A percentile compares a stretch with the other conserved stretches of the same genome.
These are phyloP conservation scores for Nematopogon swammerdamellus DNA, from an alignment of 2,888 invertebrate genomes.

Conservation along the genomic window DNA sequence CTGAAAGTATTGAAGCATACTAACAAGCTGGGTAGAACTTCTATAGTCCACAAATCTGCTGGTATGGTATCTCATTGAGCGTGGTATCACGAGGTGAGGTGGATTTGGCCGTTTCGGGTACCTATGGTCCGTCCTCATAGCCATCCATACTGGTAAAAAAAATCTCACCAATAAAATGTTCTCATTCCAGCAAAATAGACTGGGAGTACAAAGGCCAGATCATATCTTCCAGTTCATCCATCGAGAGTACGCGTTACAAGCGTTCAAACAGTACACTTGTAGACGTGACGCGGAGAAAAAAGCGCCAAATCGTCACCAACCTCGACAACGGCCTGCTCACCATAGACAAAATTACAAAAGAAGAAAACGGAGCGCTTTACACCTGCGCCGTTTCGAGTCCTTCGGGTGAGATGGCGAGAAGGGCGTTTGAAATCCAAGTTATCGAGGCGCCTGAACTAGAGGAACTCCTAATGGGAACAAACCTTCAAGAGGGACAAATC, in stretches of 20 bases:
- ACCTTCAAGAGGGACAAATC: slow-evolving; percentile 78
- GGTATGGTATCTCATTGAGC: too few relatives aligned
- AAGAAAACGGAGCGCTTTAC: slow-evolving; percentile 70
- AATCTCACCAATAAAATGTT: too few relatives aligned
- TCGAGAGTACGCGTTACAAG: slow-evolving; percentile 33
- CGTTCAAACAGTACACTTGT: slow-evolving; percentile 25
- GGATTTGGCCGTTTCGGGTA: too few relatives aligned
- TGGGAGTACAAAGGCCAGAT: slow-evolving; percentile 45
- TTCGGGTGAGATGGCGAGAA: slow-evolving; percentile 72
- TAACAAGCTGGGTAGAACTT: too few relatives aligned
- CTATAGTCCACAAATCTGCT: too few relatives aligned
- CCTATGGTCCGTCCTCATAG: too few relatives aligned
- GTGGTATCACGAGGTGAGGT: too few relatives aligned
- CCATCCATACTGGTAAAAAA: too few relatives aligned
- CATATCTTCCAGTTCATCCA: slow-evolving; percentile 31
- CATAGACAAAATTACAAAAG: slow-evolving; percentile 59
- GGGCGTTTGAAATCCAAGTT: slow-evolving; percentile 67
- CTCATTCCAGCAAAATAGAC: slow-evolving; percentile 40
- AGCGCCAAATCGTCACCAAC: slow-evolving; percentile 21
- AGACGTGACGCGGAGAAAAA: slow-evolving; percentile 26
- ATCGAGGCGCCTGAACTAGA: slow-evolving; percentile 77
- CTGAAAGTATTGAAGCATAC: too few relatives aligned
- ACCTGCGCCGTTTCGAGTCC: slow-evolving; percentile 75
- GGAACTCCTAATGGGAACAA: slow-evolving; percentile 75
- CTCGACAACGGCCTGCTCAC: slow-evolving; percentile 56